A percentile compares a stretch with the other conserved stretches of the same genome.
These are phyloP conservation scores for Pseudomyrmex flavicornis DNA, from an alignment of 1,140 invertebrate species.

Conservation along the genomic window DNA sequence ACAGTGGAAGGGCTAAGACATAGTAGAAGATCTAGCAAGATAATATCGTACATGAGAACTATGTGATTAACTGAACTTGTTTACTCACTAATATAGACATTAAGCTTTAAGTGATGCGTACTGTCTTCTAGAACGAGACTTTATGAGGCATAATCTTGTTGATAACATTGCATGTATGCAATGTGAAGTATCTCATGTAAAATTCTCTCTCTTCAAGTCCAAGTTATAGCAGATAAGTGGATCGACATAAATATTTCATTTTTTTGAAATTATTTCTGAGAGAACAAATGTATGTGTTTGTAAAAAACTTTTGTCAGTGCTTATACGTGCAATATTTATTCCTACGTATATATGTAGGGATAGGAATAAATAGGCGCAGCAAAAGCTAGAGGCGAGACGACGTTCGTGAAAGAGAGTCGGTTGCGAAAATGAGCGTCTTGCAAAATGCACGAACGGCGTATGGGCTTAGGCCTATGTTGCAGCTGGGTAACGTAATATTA, in stretches of 20 bases:
- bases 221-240: not conserved
- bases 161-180: not conserved
- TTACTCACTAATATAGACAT: not conserved
- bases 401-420: slow-evolving; percentile 73
- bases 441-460: slow-evolving; percentile 68
- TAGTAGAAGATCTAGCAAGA: too few relatives aligned
- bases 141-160: not conserved
- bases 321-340: not conserved
- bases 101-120: slow-evolving; percentile 3
- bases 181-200: not conserved
- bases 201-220: not conserved
- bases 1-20: too few relatives aligned
- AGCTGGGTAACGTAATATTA: slow-evolving; percentile 54
- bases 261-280: not conserved
- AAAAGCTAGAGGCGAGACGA: slow-evolving; percentile 24
- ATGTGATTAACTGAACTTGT: not conserved
- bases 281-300: not conserved
- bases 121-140: not conserved
- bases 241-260: not conserved
- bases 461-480: slow-evolving; percentile 76
- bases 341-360: slow-evolving; percentile 9
- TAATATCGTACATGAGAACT: too few relatives aligned
- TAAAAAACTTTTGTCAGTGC: slow-evolving; percentile 30
- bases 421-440: slow-evolving; percentile 76
- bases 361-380: slow-evolving; percentile 18